These are phyloP conservation scores for Crenichthys baileyi DNA, from an alignment of 2,797 vertebrate species.

Conservation along the genomic window DNA sequence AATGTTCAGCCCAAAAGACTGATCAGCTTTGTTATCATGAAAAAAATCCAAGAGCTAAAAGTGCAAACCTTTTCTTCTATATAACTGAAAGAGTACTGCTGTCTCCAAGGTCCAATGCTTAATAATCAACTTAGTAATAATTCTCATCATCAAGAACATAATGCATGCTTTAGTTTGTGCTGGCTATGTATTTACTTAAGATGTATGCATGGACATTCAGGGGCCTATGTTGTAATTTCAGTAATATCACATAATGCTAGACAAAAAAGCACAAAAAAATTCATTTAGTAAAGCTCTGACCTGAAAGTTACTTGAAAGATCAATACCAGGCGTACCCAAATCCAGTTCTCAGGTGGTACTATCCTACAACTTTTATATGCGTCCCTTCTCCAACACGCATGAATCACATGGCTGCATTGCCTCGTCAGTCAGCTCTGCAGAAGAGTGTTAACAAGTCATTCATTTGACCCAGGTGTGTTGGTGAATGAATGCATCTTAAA, in stretches of 20 bases:
- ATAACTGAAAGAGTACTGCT: conserved; percentile 50
- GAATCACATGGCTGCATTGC: too few species aligned
- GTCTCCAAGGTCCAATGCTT: conserved; percentile 52
- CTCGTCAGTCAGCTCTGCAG: too few species aligned
- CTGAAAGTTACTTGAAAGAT: too few species aligned
- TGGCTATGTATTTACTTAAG: conserved; percentile 1
- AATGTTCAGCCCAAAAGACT: conserved; percentile 25
- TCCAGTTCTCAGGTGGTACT: too few species aligned
- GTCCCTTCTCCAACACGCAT: too few species aligned
- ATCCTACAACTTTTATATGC: too few species aligned
- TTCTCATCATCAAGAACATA: conserved; percentile 37
- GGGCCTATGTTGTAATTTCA: neutral
- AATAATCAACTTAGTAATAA: conserved; percentile 58
- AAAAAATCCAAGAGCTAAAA: conserved; percentile 63
- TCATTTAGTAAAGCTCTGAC: too few species aligned
- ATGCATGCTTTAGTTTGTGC: conserved; percentile 34
- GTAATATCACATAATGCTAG: too few species aligned
- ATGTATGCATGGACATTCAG: neutral
- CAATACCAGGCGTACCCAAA: too few species aligned
- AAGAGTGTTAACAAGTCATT: too few species aligned
- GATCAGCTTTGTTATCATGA: conserved; percentile 46
- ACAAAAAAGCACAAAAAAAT: neutral
- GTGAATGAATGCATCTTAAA: too few species aligned
- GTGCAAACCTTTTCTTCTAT: conserved; percentile 73
- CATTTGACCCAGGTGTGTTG: too few species aligned